Base-by-base conservation (phyloP, 1,140 invertebrate genomes). In the Liolophura sinensis region DNA sequence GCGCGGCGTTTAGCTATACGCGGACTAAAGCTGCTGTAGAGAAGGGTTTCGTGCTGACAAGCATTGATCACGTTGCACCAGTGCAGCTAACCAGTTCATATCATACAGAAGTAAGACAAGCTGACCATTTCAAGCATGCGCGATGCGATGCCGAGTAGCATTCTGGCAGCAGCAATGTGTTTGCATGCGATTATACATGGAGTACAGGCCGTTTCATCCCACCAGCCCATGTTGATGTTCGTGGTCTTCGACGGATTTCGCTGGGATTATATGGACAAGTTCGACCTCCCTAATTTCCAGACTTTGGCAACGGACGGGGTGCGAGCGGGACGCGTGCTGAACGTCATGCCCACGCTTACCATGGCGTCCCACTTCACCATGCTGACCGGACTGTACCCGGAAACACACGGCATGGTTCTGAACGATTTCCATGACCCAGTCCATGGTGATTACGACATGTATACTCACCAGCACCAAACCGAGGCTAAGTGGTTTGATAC, bases 351-450 rank as follows among this genome's bases (percentile, higher is more conserved):
- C 0, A 90, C 91, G 4, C 90, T 90, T 81, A 93, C 92, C 4
- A 92, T 91, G 82, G 89, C 91, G 4, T 92, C 92, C 84, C 92
- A 92, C 82, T 90, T 91, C 75, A 87, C 90, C 0, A 90, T 93
- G 52, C 89, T 88, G 0, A 93, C 92, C 46, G 71, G 92, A 12
- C 76, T 92, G 27, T 91, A 90, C 76, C 84, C 89, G 0, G 91
- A 92, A 78, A 84, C 78, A 50, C 92, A 93, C 82, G 92, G 91
- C 18, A 89, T 93, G 62, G 74, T 92, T 5, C 89, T 88, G 31
- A 92, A 90, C 80, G 78, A 78, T 56, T 86, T 89, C 72, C 91
- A 86, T 73, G 89, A 92, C 80, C 79, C 83, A 14, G 71, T 79
- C 5, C 80, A 86, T n/a, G 81, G 82, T 56, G 75, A 69, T 6